Evolutionary conservation across 1,140 invertebrate genomes (phyloP).

Genomic region (Saccostrea cuccullata): DNA sequence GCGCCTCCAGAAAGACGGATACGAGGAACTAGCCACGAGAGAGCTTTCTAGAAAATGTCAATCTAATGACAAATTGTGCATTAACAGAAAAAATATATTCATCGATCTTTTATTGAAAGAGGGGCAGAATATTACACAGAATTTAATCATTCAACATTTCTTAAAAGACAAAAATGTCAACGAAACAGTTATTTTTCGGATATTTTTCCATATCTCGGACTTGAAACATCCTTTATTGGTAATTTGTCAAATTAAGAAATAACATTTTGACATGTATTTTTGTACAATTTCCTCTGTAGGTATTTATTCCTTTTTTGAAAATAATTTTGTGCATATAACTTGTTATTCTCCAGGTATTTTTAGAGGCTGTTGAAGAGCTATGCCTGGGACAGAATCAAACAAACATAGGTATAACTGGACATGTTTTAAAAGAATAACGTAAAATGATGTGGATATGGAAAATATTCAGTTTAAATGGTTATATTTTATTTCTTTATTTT

Average conservation of each 20-base stretch:
- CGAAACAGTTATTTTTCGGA: not conserved
- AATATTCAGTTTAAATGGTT: too few relatives aligned
- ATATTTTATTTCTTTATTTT: too few relatives aligned
- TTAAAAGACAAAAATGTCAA: constrained; percentile 33
- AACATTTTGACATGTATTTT: too few relatives aligned
- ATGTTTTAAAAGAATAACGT: too few relatives aligned
- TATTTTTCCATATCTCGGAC: not conserved
- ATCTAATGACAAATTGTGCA: constrained; percentile 3
- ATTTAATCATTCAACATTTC: constrained; percentile 30
- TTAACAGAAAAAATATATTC: constrained; percentile 1
- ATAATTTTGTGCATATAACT: not conserved
- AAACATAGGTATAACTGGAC: not conserved
- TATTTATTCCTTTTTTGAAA: not conserved
- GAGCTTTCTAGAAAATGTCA: constrained; percentile 1
- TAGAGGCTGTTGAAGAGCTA: not conserved
- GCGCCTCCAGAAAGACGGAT: not conserved
- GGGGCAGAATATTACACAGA: not conserved
- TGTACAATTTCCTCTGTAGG: too few relatives aligned
- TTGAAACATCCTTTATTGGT: not conserved
- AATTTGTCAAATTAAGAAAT: not conserved
- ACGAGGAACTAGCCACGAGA: not conserved
- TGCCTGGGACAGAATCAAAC: not conserved
- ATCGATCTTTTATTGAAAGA: constrained; percentile 13
- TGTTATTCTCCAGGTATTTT: not conserved
- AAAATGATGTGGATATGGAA: too few relatives aligned